Evolutionary conservation across 2,888 invertebrate species (phyloP).

Genomic region (Rhingia rostrata): DNA sequence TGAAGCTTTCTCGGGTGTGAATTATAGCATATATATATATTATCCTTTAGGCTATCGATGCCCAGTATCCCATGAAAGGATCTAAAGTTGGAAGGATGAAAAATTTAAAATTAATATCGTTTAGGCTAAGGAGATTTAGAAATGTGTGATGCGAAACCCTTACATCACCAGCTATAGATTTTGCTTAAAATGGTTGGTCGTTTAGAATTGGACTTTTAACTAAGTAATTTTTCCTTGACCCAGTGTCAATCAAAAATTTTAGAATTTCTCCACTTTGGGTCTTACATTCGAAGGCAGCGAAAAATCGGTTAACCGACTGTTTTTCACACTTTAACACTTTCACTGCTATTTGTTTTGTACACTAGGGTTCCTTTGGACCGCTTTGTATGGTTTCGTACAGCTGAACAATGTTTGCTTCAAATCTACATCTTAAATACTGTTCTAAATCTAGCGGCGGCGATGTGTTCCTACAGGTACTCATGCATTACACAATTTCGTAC

Average conservation of each 20-base stretch:
- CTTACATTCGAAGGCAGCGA: slow-evolving; percentile 20
- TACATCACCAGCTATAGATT: slow-evolving; percentile 28
- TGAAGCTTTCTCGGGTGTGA: no score
- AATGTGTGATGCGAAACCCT: slow-evolving; percentile 21
- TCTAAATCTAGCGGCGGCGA: no score
- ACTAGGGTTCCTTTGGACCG: no score
- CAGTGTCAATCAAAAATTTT: slow-evolving; percentile 34
- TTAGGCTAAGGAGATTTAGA: slow-evolving; percentile 20
- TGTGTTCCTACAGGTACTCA: no score
- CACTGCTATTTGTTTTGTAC: no score
- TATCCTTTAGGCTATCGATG: no score
- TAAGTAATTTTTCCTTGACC: slow-evolving; percentile 13
- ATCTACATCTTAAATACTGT: no score
- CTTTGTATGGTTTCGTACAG: no score
- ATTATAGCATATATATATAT: no score
- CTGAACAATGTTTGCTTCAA: no score
- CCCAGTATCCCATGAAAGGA: slow-evolving; percentile 1
- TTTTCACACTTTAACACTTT: no score
- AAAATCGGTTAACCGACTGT: slow-evolving; percentile 4
- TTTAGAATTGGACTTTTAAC: slow-evolving; percentile 11
- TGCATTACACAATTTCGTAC: no score
- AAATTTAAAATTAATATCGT: slow-evolving; percentile 19
- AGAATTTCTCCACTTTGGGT: slow-evolving; percentile 12
- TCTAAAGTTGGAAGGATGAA: slow-evolving; percentile 5
- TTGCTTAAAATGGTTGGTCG: slow-evolving; percentile 9